These are phyloP conservation scores for Zeus faber DNA, from an alignment of 2,113 vertebrate species.

Conservation along the genomic window DNA sequence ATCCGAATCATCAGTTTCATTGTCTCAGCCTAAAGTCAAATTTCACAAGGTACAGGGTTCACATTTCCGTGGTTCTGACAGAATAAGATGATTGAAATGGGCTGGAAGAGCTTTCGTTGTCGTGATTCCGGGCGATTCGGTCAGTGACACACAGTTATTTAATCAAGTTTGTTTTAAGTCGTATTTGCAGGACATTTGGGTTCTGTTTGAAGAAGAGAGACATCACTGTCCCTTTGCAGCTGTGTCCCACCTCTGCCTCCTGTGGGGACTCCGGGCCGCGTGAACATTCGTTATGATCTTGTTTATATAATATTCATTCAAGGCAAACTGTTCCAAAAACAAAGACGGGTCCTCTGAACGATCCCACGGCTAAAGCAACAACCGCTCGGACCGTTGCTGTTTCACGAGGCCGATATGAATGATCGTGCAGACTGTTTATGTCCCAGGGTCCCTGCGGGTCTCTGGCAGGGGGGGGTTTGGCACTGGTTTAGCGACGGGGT, in stretches of 20 bases:
- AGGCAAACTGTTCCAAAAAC: slow-evolving; percentile 16
- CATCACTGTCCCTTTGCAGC: too few relatives aligned
- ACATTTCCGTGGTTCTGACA: slow-evolving; percentile 50
- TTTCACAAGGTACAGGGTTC: slow-evolving; percentile 42
- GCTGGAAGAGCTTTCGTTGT: slow-evolving; percentile 17
- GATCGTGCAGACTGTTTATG: slow-evolving; percentile 28
- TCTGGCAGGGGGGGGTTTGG: slow-evolving; percentile 47
- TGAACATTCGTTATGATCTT: background rate
- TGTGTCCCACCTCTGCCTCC: background rate
- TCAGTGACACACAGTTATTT: slow-evolving; percentile 51
- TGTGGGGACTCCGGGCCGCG: too few relatives aligned
- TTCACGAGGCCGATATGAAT: slow-evolving; percentile 30
- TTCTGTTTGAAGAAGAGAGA: too few relatives aligned
- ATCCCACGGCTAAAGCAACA: slow-evolving; percentile 2
- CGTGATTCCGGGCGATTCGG: slow-evolving; percentile 37
- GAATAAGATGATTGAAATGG: slow-evolving; percentile 35
- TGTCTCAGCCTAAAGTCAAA: slow-evolving; percentile 28
- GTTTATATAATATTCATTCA: too few relatives aligned
- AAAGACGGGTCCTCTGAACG: slow-evolving; percentile 31
- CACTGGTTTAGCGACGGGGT: slow-evolving; percentile 25
- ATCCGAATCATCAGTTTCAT: slow-evolving; percentile 52
- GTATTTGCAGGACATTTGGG: background rate
- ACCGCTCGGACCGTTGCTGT: slow-evolving; percentile 18
- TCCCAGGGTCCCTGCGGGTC: slow-evolving; percentile 65
- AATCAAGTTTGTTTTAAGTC: slow-evolving; percentile 19